phyloP scores from a whole-genome alignment of 92 coral and sea anemone species.

The Anthopleura xanthogrammica region DNA sequence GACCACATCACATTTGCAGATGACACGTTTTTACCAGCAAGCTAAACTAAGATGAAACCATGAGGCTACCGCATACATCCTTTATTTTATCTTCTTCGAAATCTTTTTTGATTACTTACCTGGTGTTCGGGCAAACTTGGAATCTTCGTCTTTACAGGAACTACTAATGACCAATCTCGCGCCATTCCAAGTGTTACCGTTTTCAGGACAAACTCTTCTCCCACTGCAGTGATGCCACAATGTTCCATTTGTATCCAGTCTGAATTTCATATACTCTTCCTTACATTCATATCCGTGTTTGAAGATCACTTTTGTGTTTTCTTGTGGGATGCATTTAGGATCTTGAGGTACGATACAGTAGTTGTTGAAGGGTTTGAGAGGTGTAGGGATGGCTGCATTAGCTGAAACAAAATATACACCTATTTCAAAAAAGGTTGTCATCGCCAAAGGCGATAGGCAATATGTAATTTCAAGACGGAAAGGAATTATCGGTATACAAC shows the following conservation, averaged over 20 bases:
- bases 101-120: background rate
- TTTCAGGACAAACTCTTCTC: constrained; percentile 25
- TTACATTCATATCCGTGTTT: constrained; percentile 30
- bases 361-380: constrained; percentile 33
- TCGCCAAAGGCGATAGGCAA: too few relatives aligned
- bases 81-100: background rate
- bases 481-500: too few relatives aligned
- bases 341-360: constrained; percentile 41
- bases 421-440: too few relatives aligned
- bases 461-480: too few relatives aligned
- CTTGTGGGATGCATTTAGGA: constrained; percentile 23
- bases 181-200: constrained; percentile 12
- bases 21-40: too few relatives aligned
- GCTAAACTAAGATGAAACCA: too few relatives aligned
- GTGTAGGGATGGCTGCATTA: constrained; percentile 37
- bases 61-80: too few relatives aligned
- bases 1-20: too few relatives aligned
- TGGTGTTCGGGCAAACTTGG: constrained; percentile 37
- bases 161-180: constrained; percentile 19
- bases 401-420: background rate
- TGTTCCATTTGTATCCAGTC: constrained; percentile 19
- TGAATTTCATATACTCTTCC: constrained; percentile 33
- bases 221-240: constrained; percentile 18
- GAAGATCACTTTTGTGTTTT: constrained; percentile 32
- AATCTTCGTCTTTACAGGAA: constrained; percentile 35